A percentile compares a stretch with the other conserved stretches of the same genome.
Evolutionary conservation across 2,113 vertebrate species (phyloP).

Genomic region (Boleophthalmus pectinirostris): DNA sequence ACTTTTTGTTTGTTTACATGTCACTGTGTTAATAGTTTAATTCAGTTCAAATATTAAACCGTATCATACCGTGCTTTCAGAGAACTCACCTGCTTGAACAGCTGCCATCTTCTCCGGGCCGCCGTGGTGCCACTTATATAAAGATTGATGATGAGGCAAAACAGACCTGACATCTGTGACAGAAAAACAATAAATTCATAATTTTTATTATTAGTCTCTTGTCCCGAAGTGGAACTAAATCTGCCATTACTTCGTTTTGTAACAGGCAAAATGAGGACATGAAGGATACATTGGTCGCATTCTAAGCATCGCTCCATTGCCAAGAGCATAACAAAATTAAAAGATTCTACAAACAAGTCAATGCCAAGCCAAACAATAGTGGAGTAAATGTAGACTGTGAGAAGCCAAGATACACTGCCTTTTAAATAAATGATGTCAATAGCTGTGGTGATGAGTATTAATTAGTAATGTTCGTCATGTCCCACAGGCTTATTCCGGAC

Average conservation of each 20-base stretch:
- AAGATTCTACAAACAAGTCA: conserved; percentile 6
- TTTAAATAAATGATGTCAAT: conserved; percentile 16
- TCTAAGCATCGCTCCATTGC: neutral
- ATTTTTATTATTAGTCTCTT: neutral
- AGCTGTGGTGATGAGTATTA: conserved; percentile 34
- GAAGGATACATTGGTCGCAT: conserved; percentile 20
- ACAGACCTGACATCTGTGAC: conserved; percentile 12
- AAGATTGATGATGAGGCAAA: conserved; percentile 44
- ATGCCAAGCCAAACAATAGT: conserved; percentile 11
- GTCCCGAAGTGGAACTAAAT: conserved; percentile 7
- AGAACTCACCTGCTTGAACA: conserved; percentile 32
- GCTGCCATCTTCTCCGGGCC: conserved; percentile 34
- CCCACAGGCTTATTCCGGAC: conserved; percentile 20
- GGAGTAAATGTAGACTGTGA: conserved; percentile 10
- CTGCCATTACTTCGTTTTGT: neutral
- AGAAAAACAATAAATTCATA: conserved; percentile 18
- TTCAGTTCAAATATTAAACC: neutral
- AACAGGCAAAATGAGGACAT: conserved; percentile 5
- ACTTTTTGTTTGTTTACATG: too few relatives aligned
- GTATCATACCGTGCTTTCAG: neutral
- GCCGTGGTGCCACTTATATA: conserved; percentile 45
- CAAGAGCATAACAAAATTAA: conserved; percentile 16
- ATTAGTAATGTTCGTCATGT: conserved; percentile 24
- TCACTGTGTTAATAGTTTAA: neutral
- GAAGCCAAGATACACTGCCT: conserved; percentile 22